Base-by-base conservation (phyloP, 2,888 invertebrate genomes). In the Autographa pulchrina region DNA sequence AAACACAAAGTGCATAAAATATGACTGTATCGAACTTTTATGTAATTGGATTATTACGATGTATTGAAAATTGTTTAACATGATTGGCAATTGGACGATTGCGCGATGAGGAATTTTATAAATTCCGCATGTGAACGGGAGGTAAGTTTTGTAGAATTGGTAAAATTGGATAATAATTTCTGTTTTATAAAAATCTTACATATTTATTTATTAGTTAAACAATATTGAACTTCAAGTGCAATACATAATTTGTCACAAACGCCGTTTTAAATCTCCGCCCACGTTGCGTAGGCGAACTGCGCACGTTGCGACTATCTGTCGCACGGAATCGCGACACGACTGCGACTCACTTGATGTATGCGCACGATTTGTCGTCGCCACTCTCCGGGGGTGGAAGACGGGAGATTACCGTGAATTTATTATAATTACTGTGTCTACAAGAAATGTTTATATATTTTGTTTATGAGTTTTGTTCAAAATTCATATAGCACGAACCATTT, bases 321-420 rank as follows among this genome's bases (percentile, higher is more conserved):
- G 86, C 87, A 78, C 78, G 86, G 72, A 74, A 89, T 89, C 89
- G 83, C 85, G 80, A 84, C 84, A 79, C 78, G 76, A 82, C 83
- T 68, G 75, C 74, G 80, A 80, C 81, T 74, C 70, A 65, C 82
- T 83, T 85, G 87, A 87, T 85, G 85, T 80, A 85, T 83, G 85
- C 77, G 76, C 84, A 83, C 84, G 85, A 79, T 76, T 69, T 72
- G 69, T 70, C 74, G 72, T 67, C 70, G 77, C 83, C 75, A 75
- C 72, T 70, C 72, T 74, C 70, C 70, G 83, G 79, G 85, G 80
- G 83, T 77, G 83, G 76, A 43, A 77, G 67, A 72, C 79, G 48
- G 41, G 61, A 72, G 85, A 84, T 80, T 70, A 76, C 54, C 65
- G 32, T 62, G 67, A 67, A 84, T 84, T 83, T 77, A 83, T 83